Evolutionary conservation across 1,140 invertebrate species (phyloP), one percentile per base, ranked within the genome.

Genomic region (Acromyrmex charruanus): DNA sequence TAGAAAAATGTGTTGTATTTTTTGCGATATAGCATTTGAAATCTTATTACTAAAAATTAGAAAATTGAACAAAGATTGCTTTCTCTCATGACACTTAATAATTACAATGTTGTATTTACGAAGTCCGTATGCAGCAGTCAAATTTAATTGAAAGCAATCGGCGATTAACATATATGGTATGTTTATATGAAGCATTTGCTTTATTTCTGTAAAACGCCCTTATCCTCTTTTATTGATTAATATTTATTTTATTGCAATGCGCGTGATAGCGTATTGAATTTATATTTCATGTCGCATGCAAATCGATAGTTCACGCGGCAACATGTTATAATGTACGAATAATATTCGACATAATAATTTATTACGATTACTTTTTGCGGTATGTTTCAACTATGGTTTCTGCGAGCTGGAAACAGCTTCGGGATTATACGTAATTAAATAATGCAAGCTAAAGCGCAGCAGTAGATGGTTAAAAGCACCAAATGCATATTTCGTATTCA

Each of bases 401-500:
- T 9, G 55, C 55, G 55, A 74, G 25, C 18, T 74, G 25, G 68
- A 74, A 82, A 74, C 39, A 61, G 55, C 55, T 31, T 72, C 80
- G 25, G 65, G 68, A 82, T 82, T 82, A 74, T 55, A 18, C 18
- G 63, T 71, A 71, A 81, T 81, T 81, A 58, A 81, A 81, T 81
- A 81, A 71, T 69, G 21, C 39, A 44, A 31, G 14, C 55, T 74
- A 25, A 72, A 74, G 55, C 77, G 14, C 39, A n/a, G 25, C 25
- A 51, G 77, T 31, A 69, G 79, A 82, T 82, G 21, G 39, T 74
- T 82, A 82, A 49, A 82, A 82, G 80, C 55, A 35, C 18, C 55
- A 2, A 72, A 82, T 31, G 25, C 68, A 59, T 59, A 82, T 82
- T 72, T 39, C 68, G 16, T 49, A 72, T 82, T 72, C 79, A 82